These are phyloP conservation scores for Tipula lateralis DNA, from an alignment of 2,888 invertebrate genomes.

Conservation along the genomic window DNA sequence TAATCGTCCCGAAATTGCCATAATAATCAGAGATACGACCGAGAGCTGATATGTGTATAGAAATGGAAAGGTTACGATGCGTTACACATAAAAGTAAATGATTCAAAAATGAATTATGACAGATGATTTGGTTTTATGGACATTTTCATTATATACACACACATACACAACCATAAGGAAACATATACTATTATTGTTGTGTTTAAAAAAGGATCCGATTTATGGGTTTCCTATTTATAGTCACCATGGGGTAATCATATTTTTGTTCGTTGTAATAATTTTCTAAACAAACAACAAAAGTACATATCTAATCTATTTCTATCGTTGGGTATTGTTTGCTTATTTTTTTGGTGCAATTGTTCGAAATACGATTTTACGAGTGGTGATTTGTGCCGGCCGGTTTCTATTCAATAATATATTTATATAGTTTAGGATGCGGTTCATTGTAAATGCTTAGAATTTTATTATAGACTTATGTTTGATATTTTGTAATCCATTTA, in stretches of 20 bases:
- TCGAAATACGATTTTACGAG: neutral
- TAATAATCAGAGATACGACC: neutral
- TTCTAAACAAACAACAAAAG: neutral
- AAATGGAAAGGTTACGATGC: neutral
- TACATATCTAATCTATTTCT: neutral
- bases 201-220: neutral
- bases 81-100: slow-evolving; percentile 19
- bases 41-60: neutral
- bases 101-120: slow-evolving; percentile 5
- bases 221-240: slow-evolving; percentile 7
- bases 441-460: neutral
- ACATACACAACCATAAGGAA: no score
- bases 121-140: slow-evolving; percentile 19
- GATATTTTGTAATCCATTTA: neutral
- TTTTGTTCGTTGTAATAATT: neutral
- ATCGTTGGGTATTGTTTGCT: neutral
- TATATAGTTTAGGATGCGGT: neutral
- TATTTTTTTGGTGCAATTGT: neutral
- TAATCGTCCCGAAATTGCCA: neutral
- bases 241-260: slow-evolving; percentile 3
- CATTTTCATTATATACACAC: neutral
- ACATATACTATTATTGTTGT: neutral
- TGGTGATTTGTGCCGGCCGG: neutral
- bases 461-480: neutral
- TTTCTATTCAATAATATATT: neutral